Conservation (phyloP, 1,140 invertebrate species). For the Drosophila azteca region DNA sequence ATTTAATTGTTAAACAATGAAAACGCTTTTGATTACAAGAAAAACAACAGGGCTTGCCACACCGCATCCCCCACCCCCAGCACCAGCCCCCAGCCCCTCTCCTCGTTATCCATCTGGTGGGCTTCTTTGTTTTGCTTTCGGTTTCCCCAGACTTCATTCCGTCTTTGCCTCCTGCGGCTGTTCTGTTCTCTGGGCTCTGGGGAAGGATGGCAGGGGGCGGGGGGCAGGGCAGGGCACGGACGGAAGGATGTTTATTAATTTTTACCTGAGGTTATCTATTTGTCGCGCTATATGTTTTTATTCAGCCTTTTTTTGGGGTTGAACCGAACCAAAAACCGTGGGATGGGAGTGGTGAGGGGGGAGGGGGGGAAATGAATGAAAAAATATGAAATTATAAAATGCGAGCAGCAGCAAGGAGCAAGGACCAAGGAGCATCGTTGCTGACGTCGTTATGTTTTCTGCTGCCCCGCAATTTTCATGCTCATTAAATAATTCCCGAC, state of each 20-base stretch:
- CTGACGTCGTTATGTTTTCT: constrained; percentile 46
- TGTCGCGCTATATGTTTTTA: constrained; percentile 66
- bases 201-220: neutral
- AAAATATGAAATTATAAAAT: constrained; percentile 38
- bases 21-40: constrained; percentile 81
- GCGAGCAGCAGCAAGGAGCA: neutral
- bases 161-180: constrained; percentile 39
- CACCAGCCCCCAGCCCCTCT: neutral
- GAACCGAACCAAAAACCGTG: constrained; percentile 1
- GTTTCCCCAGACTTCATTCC: constrained; percentile 25
- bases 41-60: constrained; percentile 52
- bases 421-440: constrained; percentile 21
- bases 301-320: constrained; percentile 60
- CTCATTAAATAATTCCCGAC: constrained; percentile 79
- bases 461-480: constrained; percentile 71
- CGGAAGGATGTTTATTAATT: constrained; percentile 75
- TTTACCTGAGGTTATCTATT: constrained; percentile 82
- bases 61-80: neutral
- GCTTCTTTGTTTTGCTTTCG: constrained; percentile 43
- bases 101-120: constrained; percentile 6
- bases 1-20: constrained; percentile 82
- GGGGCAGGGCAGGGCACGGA: neutral
- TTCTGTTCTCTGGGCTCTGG: neutral
- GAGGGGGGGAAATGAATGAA: no score
- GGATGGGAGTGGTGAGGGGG: no score